phyloP scores from a whole-genome alignment of 2,797 vertebrate genomes.

The Gymnothorax reevesii region DNA sequence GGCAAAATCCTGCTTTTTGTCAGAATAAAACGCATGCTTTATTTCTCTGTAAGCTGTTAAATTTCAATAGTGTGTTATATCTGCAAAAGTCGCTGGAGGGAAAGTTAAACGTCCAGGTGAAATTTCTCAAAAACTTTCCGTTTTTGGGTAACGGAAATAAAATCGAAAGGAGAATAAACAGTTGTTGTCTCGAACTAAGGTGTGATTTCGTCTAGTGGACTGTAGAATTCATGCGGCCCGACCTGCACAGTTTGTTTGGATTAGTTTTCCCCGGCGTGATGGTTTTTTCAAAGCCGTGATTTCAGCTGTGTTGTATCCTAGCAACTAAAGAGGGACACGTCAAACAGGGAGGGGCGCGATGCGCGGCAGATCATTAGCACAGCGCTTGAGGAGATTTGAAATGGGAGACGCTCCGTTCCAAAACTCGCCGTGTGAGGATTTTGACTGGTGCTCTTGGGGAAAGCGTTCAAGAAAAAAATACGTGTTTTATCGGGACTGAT shows the following conservation, averaged over 20 bases:
- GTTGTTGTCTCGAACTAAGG: slow-evolving; percentile 11
- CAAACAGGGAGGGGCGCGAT: no score
- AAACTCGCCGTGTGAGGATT: neutral
- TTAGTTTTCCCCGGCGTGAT: slow-evolving; percentile 22
- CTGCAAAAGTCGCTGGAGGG: slow-evolving; percentile 13
- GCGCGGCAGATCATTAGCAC: neutral
- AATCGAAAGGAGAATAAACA: neutral
- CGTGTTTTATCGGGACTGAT: neutral
- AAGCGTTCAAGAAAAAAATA: neutral
- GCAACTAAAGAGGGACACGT: slow-evolving; percentile 30
- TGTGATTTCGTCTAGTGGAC: slow-evolving; percentile 24
- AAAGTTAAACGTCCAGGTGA: slow-evolving; percentile 15
- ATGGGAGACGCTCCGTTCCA: neutral
- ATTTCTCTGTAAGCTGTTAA: slow-evolving; percentile 20
- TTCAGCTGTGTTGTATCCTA: slow-evolving; percentile 31
- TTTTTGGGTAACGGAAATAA: slow-evolving; percentile 7
- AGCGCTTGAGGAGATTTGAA: neutral
- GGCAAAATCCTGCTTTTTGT: neutral
- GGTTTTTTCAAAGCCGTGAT: slow-evolving; percentile 23
- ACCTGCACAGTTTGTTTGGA: slow-evolving; percentile 16
- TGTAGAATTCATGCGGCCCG: slow-evolving; percentile 2
- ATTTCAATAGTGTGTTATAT: neutral
- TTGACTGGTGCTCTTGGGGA: neutral
- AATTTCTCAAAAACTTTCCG: neutral
- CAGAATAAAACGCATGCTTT: slow-evolving; percentile 12